Evolutionary conservation across 2,797 vertebrate species (phyloP), one percentile per base, ranked within the genome.

Genomic region (Sphenopsis melanotis): DNA sequence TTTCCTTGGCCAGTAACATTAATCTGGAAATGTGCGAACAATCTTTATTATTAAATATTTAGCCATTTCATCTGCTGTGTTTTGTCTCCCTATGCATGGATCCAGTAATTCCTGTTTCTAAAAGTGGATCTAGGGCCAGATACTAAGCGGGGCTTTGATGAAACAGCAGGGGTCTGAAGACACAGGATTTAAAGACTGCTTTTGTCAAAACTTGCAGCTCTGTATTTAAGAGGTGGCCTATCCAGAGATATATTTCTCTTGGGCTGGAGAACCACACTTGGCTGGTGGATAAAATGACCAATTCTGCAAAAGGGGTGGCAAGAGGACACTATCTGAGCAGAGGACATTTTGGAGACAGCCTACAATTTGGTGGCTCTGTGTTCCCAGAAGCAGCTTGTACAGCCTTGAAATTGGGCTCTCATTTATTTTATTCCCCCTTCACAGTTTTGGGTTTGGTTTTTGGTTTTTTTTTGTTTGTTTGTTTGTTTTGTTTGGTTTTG

Each of bases 11-110:
- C 64, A n/a, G 80, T 88, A 96, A 87, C 60, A 50, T 94, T 77
- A 89, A 72, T 36, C 49, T 96, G 71, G 91, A 96, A 94, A 94
- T 84, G 95, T 91, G 95, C 57, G 93, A 96, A 95, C 90, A 94
- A 83, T 93, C 85, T 89, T 96, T 90, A 94, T 93, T 91, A 86
- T 90, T 83, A 91, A 93, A 91, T 88, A 90, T 92, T 91, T 87
- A 90, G 94, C 60, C 34, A 83, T 91, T 92, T 95, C 26, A 69
- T 91, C 69, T 76, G 29, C 56, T 88, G 52, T 49, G 29, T 59
- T 76, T 56, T 82, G 63, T 76, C 44, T 95, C 44, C 61, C 63
- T 72, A 56, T 20, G 63, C 68, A 21, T 41, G 41, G 41, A 74
- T 87, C 64, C 68, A 68, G 59, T 42, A 88, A 92, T 64, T 96